Base-by-base conservation (phyloP, 1,140 invertebrate species). In the Physella acuta region DNA sequence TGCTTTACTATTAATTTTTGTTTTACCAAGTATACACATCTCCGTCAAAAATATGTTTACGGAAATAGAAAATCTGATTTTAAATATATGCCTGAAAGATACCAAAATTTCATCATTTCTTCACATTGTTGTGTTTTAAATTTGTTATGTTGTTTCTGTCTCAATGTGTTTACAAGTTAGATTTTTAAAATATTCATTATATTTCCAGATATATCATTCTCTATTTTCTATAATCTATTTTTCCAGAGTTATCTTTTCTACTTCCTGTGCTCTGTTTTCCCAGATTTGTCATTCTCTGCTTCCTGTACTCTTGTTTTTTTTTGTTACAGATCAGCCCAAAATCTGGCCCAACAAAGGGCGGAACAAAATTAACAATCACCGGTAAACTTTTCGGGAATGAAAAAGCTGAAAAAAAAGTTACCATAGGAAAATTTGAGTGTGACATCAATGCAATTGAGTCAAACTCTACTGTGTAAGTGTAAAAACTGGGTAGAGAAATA, bases 361-460 rank as follows among this genome's bases (percentile, higher is more conserved):
- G 78, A 1, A 86, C 85, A 0, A 8, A 72, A 11, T 52, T 86
- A 2, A 81, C 79, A 8, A 77, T 86, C 0, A 26, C 16, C 14
- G 85, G 85, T 17, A 74, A 78, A 16, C 79, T 85, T 62, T 84
- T 86, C 75, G 85, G 85, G 2, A 61, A 51, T 0, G 49, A 28
- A 8, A 36, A 14, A 52, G 64, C 65, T 2, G 49, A 51, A 16
- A 63, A 66, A 17, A 51, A 61, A 20, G 58, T 71, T 30, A 39
- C 37, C 14, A 49, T 72, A 28, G 59, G 59, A 3, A 16, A 58
- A 34, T 8, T 3, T 2, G 30, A 44, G 39, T 8, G 8, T 44
- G 39, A 44, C 39, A 11, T 8, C 20, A 44, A 44, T 44, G 39
- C 20, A 44, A 44, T 44, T 11, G 39, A 44, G 39, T 44, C 20